These are phyloP conservation scores for Melanogrammus aeglefinus DNA, from an alignment of 2,797 vertebrate species.

Conservation along the genomic window DNA sequence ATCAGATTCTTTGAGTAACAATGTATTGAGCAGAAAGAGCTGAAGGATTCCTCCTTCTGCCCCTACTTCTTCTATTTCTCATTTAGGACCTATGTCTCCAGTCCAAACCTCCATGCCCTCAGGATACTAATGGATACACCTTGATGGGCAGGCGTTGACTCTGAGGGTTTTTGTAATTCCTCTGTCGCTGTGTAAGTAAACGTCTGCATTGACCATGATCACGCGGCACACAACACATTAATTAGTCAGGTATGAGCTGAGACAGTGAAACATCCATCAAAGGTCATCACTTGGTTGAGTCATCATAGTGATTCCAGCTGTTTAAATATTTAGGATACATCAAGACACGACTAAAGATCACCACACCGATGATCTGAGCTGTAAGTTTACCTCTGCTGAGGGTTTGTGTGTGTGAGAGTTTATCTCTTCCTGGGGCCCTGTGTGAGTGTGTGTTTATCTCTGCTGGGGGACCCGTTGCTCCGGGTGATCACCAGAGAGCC, in stretches of 20 bases:
- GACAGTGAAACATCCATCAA: not conserved
- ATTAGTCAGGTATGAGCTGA: not conserved
- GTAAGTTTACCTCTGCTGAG: not conserved
- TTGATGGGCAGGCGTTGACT: not conserved
- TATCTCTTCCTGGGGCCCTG: too few relatives aligned
- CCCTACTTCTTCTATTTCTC: not conserved
- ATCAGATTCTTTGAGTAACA: not conserved
- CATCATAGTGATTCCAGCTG: not conserved
- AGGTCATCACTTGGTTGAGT: not conserved
- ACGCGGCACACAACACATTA: not conserved
- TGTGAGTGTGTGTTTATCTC: conserved; percentile 66
- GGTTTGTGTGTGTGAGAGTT: not conserved
- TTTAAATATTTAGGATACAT: not conserved
- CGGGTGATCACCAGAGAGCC: conserved; percentile 77
- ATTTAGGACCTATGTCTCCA: not conserved
- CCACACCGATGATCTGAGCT: not conserved
- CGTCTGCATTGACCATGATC: not conserved
- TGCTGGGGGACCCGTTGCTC: conserved; percentile 45
- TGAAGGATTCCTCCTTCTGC: too few relatives aligned
- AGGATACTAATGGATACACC: not conserved
- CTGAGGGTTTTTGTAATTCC: not conserved
- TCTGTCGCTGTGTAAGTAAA: conserved; percentile 16
- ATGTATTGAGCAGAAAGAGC: not conserved
- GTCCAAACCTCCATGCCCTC: not conserved
- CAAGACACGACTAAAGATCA: too few relatives aligned